These are phyloP conservation scores for Rattus norvegicus DNA, from an alignment of 2,113 vertebrate species.

Conservation along the genomic window GRCr8 NC_086027.1:22787501-22788000, in stretches of 20 bases:
- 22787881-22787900: background rate
- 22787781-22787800: background rate
- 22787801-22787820: background rate
- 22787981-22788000: background rate
- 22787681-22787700: background rate
- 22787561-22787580: background rate
- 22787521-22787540: background rate
- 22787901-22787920: background rate
- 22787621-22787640: background rate
- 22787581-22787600: background rate
- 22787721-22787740: background rate
- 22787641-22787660: background rate
- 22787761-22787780: background rate
- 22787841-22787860: background rate
- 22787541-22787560: background rate
- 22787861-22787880: background rate
- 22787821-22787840: background rate
- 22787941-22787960: background rate
- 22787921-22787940: background rate
- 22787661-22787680: background rate
- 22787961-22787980: background rate
- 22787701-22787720: background rate
- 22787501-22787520: background rate
- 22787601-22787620: background rate
- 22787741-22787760: background rate